Percentiles rank a stretch among this genome's conserved stretches.
Evolutionary conservation across 2,113 vertebrate genomes (phyloP).

Genomic region (Nothoprocta perdicaria): DNA sequence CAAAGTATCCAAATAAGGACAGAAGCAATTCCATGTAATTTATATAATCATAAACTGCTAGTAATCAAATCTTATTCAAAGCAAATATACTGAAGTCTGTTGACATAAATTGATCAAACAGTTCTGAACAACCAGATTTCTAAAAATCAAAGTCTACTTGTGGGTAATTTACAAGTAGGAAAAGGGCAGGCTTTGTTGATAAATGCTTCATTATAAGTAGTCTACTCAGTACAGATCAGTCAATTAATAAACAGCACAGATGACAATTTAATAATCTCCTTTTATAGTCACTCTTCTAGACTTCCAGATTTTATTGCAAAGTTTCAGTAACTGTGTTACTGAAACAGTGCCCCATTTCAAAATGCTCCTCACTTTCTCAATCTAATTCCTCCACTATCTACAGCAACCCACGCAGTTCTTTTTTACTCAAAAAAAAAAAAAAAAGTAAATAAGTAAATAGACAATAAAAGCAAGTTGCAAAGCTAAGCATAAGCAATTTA

Average conservation of each 20-base stretch:
- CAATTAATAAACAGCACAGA: conserved; percentile 26
- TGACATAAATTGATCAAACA: conserved; percentile 57
- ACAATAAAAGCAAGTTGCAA: neutral
- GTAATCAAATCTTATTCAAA: conserved; percentile 21
- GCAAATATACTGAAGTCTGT: conserved; percentile 29
- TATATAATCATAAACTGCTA: neutral
- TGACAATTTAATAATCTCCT: neutral
- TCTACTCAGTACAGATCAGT: neutral
- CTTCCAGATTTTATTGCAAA: neutral
- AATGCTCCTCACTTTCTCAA: neutral
- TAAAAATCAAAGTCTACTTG: conserved; percentile 41
- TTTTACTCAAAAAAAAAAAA: no score
- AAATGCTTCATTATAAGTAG: conserved; percentile 39
- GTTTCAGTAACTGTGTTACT: neutral
- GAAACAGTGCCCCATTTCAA: neutral
- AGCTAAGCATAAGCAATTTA: conserved; percentile 25
- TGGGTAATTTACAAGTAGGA: conserved; percentile 48
- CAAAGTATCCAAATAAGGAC: conserved; percentile 4
- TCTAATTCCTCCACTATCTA: neutral
- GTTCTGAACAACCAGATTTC: conserved; percentile 31
- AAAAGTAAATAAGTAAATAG: neutral
- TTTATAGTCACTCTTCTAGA: neutral
- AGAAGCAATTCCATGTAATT: neutral
- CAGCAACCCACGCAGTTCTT: neutral
- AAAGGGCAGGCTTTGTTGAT: conserved; percentile 36